These are phyloP conservation scores for Oryzias melastigma DNA, from an alignment of 2,113 vertebrate genomes.

Conservation along the genomic window DNA sequence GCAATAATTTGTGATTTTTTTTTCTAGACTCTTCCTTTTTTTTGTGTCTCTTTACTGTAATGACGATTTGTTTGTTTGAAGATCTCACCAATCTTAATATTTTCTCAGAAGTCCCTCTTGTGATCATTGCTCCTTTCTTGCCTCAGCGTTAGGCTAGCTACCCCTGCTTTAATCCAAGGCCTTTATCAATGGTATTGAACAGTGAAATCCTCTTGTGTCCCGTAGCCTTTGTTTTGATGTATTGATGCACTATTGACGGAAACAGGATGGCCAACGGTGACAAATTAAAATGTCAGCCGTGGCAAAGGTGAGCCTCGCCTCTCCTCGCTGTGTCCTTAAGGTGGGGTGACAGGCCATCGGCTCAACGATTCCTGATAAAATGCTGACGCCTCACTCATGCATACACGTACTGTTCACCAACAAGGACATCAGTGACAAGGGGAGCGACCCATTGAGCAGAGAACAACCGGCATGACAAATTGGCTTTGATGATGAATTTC, in stretches of 20 bases:
- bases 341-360: conserved; percentile 61
- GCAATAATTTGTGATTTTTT: no score
- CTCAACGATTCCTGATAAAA: conserved; percentile 66
- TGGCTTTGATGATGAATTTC: conserved; percentile 27
- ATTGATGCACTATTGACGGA: conserved; percentile 70
- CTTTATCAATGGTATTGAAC: conserved; percentile 66
- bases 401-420: conserved; percentile 31
- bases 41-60: conserved; percentile 16
- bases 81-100: conserved; percentile 39
- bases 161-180: conserved; percentile 55
- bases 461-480: conserved; percentile 23
- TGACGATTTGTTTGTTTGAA: conserved; percentile 24
- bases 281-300: conserved; percentile 77
- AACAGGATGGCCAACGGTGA: conserved; percentile 63
- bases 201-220: conserved; percentile 58
- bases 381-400: conserved; percentile 63
- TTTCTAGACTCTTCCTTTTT: no score
- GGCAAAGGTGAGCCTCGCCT: conserved; percentile 71
- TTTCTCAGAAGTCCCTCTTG: conserved; percentile 2
- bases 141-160: background rate
- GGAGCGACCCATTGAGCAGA: conserved; percentile 42
- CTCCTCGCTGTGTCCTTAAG: conserved; percentile 56
- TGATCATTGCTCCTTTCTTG: conserved; percentile 21
- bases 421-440: conserved; percentile 63
- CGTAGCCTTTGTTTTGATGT: conserved; percentile 64